These are phyloP conservation scores for Parasteatoda lunata DNA, from an alignment of 2,888 invertebrate genomes.

Conservation along the genomic window DNA sequence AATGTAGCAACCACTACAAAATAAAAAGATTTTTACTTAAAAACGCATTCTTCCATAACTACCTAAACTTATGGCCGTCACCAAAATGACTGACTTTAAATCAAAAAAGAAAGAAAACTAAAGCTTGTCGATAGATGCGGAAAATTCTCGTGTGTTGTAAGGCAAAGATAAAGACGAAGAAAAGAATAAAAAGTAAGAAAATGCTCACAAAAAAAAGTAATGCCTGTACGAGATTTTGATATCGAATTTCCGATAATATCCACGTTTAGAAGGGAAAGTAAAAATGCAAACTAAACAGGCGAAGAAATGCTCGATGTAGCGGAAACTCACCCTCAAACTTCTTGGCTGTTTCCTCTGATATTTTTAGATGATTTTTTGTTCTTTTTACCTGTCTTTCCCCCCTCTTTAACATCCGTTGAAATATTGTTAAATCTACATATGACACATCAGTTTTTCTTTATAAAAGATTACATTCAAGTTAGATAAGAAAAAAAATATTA, in stretches of 20 bases:
- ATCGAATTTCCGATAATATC: constrained; percentile 64
- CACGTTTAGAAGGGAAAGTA: constrained; percentile 35
- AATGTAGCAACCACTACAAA: too few relatives aligned
- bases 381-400: background rate
- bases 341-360: constrained; percentile 37
- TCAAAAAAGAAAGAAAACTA: constrained; percentile 9
- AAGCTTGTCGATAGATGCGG: constrained; percentile 13
- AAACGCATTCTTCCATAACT: background rate
- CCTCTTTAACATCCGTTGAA: constrained; percentile 40
- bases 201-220: constrained; percentile 33
- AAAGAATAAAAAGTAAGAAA: constrained; percentile 17
- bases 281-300: constrained; percentile 56
- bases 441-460: too few relatives aligned
- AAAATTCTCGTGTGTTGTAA: constrained; percentile 26
- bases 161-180: constrained; percentile 46
- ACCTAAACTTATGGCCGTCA: background rate
- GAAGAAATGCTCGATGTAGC: constrained; percentile 53
- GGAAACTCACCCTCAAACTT: constrained; percentile 49
- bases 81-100: constrained; percentile 21
- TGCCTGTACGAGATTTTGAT: constrained; percentile 50
- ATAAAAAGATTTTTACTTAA: background rate
- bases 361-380: constrained; percentile 12
- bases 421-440: constrained; percentile 24
- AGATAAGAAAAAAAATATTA: background rate
- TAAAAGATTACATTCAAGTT: too few relatives aligned